These are phyloP conservation scores for Leucophora obtusa DNA, from an alignment of 2,888 invertebrate species.

Conservation along the genomic window DNA sequence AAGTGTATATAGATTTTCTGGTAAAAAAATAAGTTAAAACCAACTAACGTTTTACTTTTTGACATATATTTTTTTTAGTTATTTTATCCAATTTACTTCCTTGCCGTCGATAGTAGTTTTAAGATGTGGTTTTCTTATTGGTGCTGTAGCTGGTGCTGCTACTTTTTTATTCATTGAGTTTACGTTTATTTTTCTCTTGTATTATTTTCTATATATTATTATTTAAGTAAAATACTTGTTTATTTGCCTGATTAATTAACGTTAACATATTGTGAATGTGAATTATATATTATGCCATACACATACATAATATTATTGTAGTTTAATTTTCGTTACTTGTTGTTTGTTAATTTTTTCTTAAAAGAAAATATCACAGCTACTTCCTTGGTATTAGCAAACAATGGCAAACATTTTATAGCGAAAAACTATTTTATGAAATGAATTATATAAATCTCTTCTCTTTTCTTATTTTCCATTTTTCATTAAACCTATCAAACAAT, in stretches of 20 bases:
- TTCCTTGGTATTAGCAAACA: conserved; percentile 62
- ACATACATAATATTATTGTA: conserved; percentile 53
- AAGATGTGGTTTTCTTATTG: conserved; percentile 49
- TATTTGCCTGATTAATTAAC: conserved; percentile 65
- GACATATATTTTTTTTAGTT: conserved; percentile 56
- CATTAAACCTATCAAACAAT: too few species aligned
- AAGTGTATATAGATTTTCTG: conserved; percentile 1
- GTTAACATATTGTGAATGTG: conserved; percentile 60
- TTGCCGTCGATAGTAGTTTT: conserved; percentile 39
- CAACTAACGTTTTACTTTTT: conserved; percentile 26
- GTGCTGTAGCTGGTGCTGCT: conserved; percentile 6
- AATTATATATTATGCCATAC: conserved; percentile 50
- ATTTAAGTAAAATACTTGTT: conserved; percentile 62
- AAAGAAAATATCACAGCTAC: conserved; percentile 51
- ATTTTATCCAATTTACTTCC: conserved; percentile 54
- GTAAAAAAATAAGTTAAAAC: background rate
- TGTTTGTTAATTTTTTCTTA: conserved; percentile 7
- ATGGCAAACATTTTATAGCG: conserved; percentile 40
- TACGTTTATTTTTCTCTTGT: conserved; percentile 5
- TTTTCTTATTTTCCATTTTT: too few species aligned
- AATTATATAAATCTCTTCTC: too few species aligned
- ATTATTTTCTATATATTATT: conserved; percentile 29
- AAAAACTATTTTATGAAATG: too few species aligned
- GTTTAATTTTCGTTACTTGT: conserved; percentile 38
- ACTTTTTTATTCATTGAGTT: background rate